Percentiles rank a stretch among this genome's conserved stretches.
These are phyloP conservation scores for Ormyrus thymus DNA, from an alignment of 2,888 invertebrate genomes.

Conservation along the genomic window DNA sequence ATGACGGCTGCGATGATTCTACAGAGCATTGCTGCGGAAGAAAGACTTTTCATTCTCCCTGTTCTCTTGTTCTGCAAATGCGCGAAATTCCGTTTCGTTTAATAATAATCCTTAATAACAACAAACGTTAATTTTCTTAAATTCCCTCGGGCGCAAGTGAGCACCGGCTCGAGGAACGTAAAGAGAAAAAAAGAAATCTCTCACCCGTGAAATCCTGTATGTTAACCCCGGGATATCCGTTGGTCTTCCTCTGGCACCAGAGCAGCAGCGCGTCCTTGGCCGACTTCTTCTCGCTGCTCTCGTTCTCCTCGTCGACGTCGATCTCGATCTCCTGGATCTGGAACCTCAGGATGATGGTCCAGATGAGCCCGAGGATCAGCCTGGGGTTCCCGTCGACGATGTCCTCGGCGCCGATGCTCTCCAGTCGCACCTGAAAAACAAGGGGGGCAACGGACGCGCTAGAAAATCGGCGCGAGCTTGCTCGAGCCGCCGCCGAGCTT, in stretches of 20 bases:
- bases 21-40: no score
- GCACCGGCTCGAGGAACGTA: no score
- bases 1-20: no score
- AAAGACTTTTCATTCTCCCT: no score
- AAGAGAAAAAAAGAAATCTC: not conserved
- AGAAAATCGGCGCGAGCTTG: not conserved
- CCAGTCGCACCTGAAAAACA: slow-evolving; percentile 88
- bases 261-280: slow-evolving; percentile 98
- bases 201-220: slow-evolving; percentile 89
- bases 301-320: slow-evolving; percentile 96
- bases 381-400: slow-evolving; percentile 98
- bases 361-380: slow-evolving; percentile 96
- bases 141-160: no score
- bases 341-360: slow-evolving; percentile 99
- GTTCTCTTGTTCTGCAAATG: no score
- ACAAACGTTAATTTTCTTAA: no score
- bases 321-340: slow-evolving; percentile 99
- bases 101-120: no score
- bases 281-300: slow-evolving; percentile 97
- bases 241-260: slow-evolving; percentile 99
- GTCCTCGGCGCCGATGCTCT: slow-evolving; percentile 99
- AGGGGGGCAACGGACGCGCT: not conserved
- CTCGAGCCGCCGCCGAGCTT: not conserved
- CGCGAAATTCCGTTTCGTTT: no score
- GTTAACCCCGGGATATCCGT: slow-evolving; percentile 92